Evolutionary conservation across 2,113 vertebrate genomes (phyloP).

Genomic region (Sus scrofa): T2T-Sscrofa CM000830.6:79025501-79026000

Average conservation of each 20-base stretch:
- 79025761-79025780: not conserved
- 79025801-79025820: not conserved
- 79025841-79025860: not conserved
- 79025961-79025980: not conserved
- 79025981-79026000: slow-evolving; percentile 30
- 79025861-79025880: not conserved
- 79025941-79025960: not conserved
- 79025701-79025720: not conserved
- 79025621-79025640: not conserved
- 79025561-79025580: not conserved
- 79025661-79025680: not conserved
- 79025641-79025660: not conserved
- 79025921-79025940: not conserved
- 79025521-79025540: not conserved
- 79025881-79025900: not conserved
- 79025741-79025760: not conserved
- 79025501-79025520: not conserved
- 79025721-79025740: not conserved
- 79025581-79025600: not conserved
- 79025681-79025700: not conserved
- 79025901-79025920: not conserved
- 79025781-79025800: not conserved
- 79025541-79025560: not conserved
- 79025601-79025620: not conserved
- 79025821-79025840: not conserved